A percentile compares a stretch with the other conserved stretches of the same genome.
These are phyloP conservation scores for Calidris pygmaea DNA, from an alignment of 2,113 vertebrate genomes.

Conservation along the genomic window DNA sequence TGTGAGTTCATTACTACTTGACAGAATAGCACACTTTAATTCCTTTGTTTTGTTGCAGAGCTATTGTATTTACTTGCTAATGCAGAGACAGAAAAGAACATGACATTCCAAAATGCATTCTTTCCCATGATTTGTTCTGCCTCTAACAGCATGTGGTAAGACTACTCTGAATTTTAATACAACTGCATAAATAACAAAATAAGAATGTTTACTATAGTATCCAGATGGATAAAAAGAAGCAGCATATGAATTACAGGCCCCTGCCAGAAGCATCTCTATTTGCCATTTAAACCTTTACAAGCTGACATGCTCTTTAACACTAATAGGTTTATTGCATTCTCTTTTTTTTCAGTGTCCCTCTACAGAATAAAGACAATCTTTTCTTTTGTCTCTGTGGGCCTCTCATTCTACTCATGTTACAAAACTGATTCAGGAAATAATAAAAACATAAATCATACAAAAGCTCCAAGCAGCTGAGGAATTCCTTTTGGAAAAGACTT, in stretches of 20 bases:
- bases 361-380: neutral
- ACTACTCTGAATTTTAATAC: conserved; percentile 22
- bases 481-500: neutral
- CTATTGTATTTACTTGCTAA: conserved; percentile 63
- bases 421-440: neutral
- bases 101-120: conserved; percentile 50
- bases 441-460: neutral
- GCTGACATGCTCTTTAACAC: neutral
- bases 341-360: neutral
- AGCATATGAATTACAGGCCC: neutral
- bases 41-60: conserved; percentile 12
- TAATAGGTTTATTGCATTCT: neutral
- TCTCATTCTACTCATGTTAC: neutral
- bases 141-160: conserved; percentile 23
- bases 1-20: conserved; percentile 26
- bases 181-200: conserved; percentile 8
- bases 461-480: neutral
- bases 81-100: conserved; percentile 59
- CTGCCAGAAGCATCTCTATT: neutral
- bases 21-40: conserved; percentile 49
- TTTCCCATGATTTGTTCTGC: conserved; percentile 46
- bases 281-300: neutral
- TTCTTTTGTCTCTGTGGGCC: neutral
- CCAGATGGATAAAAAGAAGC: neutral
- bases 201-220: neutral